phyloP scores from a whole-genome alignment of 92 coral and sea anemone genomes.

The Bergia puertoricense region DNA sequence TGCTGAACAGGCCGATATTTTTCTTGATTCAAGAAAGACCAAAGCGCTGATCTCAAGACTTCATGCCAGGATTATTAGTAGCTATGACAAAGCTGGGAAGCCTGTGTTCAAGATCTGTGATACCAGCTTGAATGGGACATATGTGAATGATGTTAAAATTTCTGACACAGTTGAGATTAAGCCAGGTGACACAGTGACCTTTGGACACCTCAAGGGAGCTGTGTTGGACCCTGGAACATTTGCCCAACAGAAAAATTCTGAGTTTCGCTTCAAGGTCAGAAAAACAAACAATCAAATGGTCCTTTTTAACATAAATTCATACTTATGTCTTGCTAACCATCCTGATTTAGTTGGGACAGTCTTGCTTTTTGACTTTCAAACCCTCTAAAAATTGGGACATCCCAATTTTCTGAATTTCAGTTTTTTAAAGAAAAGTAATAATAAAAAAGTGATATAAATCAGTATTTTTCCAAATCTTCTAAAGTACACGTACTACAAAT shows the following conservation, averaged over 20 bases:
- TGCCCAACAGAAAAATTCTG: slow-evolving; percentile 78
- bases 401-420: too few relatives aligned
- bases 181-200: slow-evolving; percentile 87
- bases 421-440: too few relatives aligned
- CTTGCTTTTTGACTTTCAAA: too few relatives aligned
- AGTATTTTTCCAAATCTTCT: too few relatives aligned
- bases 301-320: too few relatives aligned
- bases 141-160: slow-evolving; percentile 80
- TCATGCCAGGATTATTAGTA: slow-evolving; percentile 81
- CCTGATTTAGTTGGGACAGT: too few relatives aligned
- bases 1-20: slow-evolving; percentile 70
- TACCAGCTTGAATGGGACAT: slow-evolving; percentile 95
- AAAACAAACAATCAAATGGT: background rate
- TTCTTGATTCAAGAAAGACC: slow-evolving; percentile 77
- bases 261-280: slow-evolving; percentile 84
- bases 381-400: too few relatives aligned
- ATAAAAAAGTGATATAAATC: too few relatives aligned
- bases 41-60: slow-evolving; percentile 91
- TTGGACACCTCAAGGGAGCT: slow-evolving; percentile 92
- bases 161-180: slow-evolving; percentile 66
- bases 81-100: slow-evolving; percentile 47
- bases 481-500: too few relatives aligned
- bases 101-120: slow-evolving; percentile 72
- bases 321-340: too few relatives aligned
- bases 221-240: slow-evolving; percentile 66